Conservation (phyloP, 2,888 invertebrate genomes). For the Agrotis exclamationis region DNA sequence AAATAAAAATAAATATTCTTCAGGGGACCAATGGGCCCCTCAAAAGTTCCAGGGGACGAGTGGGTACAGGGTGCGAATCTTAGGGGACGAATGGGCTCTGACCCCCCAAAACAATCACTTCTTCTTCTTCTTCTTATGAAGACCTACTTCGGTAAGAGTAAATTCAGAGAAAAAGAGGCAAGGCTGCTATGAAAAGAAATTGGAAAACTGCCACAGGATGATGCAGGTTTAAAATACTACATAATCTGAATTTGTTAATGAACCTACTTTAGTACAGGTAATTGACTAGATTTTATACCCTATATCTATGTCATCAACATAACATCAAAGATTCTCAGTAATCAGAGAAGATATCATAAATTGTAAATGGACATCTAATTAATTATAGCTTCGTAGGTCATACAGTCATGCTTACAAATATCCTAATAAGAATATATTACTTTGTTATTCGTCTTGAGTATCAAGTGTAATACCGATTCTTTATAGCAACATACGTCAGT, state of each 20-base stretch:
- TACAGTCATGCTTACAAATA: constrained; percentile 17
- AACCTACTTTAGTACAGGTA: background rate
- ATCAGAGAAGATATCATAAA: background rate
- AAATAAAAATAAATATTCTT: no score
- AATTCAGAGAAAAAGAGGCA: background rate
- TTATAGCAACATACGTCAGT: background rate
- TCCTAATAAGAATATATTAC: constrained; percentile 16
- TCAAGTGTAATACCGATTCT: background rate
- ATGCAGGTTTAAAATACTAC: background rate
- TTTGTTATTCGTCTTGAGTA: background rate
- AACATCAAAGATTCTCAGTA: background rate
- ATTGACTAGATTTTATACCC: background rate
- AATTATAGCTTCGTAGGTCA: constrained; percentile 8
- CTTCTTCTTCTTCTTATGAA: no score
- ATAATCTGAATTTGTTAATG: background rate
- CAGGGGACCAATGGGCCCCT: no score
- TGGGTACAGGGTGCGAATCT: no score
- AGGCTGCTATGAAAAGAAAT: background rate
- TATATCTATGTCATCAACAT: background rate
- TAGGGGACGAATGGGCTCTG: no score
- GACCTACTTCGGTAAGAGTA: no score
- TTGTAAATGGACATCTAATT: constrained; percentile 2
- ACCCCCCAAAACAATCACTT: no score
- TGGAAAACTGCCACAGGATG: background rate
- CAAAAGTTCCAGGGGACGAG: no score